Evolutionary conservation across 2,113 vertebrate genomes (phyloP), one percentile per base, ranked within the genome.

Genomic region (Piprites chloris): DNA sequence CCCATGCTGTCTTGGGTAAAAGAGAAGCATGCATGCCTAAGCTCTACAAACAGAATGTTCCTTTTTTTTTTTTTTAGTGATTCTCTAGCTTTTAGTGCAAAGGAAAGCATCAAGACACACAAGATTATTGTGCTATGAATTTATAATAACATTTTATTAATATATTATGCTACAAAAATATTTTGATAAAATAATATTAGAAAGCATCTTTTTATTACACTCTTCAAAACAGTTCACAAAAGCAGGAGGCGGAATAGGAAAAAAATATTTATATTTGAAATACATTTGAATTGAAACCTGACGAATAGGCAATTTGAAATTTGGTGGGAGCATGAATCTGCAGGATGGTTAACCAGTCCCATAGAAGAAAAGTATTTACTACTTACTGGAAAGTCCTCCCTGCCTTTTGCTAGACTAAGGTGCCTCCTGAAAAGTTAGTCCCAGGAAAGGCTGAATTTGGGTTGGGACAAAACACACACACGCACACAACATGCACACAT

Each of bases 141-240:
- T 97, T 95, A 97, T 97, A 97, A 97, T 95, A 95, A 97, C 94
- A 90, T 97, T 98, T 98, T 98, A 98, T 98, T 98, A 97, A 98
- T 98, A 98, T 98, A 98, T 98, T 98, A 98, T 88, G 96, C 98
- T 98, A 98, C 98, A 98, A 98, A 98, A 98, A 98, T 98, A 98
- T 98, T 98, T 98, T 97, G 97, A 97, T 97, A 98, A 98, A 98
- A 98, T 98, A 98, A 98, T 96, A 98, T 98, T 98, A 98, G 95
- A 98, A 98, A 98, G 94, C 95, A 98, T 98, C 96, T 98, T 96
- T 98, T 97, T 93, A 95, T 97, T 97, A 97, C 96, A 98, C 91
- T 97, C 96, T 98, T 97, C 92, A 98, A 84, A 97, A 96, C 80
- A 91, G 89, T 97, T 97, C 96, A 97, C 33, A 67, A 97, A 97